These are phyloP conservation scores for Ennomos fuscantarius DNA, from an alignment of 2,888 invertebrate species.

Conservation along the genomic window DNA sequence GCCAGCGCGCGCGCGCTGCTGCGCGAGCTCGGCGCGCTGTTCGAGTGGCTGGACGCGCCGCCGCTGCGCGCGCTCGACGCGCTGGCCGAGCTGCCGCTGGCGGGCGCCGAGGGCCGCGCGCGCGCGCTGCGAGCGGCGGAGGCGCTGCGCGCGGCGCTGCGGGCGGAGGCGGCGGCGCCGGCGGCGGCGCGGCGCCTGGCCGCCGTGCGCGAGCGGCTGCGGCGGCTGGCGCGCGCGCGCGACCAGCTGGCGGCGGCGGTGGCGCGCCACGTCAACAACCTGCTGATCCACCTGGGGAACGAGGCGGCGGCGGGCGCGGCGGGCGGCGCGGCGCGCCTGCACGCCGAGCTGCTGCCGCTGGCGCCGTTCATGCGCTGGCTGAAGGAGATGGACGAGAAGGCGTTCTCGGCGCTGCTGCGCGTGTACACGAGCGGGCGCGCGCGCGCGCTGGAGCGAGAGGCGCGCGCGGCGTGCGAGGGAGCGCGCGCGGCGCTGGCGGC, in stretches of 20 bases:
- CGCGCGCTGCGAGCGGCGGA: constrained; percentile 59
- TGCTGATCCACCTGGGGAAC: constrained; percentile 96
- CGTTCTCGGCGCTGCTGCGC: constrained; percentile 89
- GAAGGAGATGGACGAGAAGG: constrained; percentile 93
- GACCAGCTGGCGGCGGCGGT: constrained; percentile 88
- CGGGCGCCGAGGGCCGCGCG: constrained; percentile 59
- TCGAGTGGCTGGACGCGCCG: constrained; percentile 70
- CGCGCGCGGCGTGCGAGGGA: constrained; percentile 91
- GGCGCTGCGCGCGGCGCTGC: constrained; percentile 53
- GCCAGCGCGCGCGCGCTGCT: constrained; percentile 93
- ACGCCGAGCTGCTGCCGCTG: constrained; percentile 94
- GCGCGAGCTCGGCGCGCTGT: constrained; percentile 89
- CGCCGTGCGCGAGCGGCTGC: constrained; percentile 65
- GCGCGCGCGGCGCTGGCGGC: constrained; percentile 84
- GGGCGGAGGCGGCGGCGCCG: constrained; percentile 44
- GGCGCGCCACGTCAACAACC: constrained; percentile 96
- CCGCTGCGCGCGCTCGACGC: constrained; percentile 64
- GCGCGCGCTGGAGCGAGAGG: constrained; percentile 95
- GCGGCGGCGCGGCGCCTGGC: constrained; percentile 58
- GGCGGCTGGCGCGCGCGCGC: constrained; percentile 60
- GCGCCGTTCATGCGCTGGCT: constrained; percentile 97
- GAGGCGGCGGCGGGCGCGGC: constrained; percentile 63
- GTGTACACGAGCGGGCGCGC: constrained; percentile 92
- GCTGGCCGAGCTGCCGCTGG: constrained; percentile 61
- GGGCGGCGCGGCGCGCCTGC: constrained; percentile 89